Evolutionary conservation across 2,797 vertebrate genomes (phyloP), one percentile per base, ranked within the genome.

Genomic region (Erpetoichthys calabaricus): DNA sequence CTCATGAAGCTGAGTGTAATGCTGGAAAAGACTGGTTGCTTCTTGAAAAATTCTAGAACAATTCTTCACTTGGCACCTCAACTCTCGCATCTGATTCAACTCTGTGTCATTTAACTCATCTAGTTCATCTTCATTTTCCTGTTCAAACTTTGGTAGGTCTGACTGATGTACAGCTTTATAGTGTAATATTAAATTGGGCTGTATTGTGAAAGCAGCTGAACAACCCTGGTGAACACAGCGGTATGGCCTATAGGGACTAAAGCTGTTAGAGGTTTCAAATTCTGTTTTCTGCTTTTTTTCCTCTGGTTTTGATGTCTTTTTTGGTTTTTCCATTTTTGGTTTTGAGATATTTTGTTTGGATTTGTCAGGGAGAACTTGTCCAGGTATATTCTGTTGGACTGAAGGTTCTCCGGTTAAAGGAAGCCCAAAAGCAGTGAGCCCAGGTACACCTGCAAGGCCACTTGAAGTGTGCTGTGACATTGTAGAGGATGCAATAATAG

Each of bases 101-200:
- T 88, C 87, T n/a, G 84, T 74, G 5, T 83, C 86, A 62, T 81
- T 88, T 8, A 64, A 10, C 55, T 81, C 78, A 3, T 75, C 73
- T 9, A 72, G 78, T 50, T 92, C 89, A 25, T 88, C 89, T 65
- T 91, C 89, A 54, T 84, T 75, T 65, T 88, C 90, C 1, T 76
- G 77, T 68, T 88, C 83, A 70, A 95, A 80, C 3, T 84, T 84
- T 7, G 89, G 86, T 44, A 94, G 68, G 61, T 88, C 88, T 2
- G 92, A 91, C 66, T 92, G 96, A 69, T 98, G 95, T 55, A 99
- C 86, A 42, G 91, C 88, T 59, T 91, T 88, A 70, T 99, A 99
- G 73, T 99, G 95, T 54, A 99, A 92, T 70, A 99, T 99, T 54
- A 98, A 73, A 65, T 97, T 99, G 50, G 96, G 94, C 3, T 99